A percentile compares a stretch with the other conserved stretches of the same genome.
Evolutionary conservation across 2,113 vertebrate genomes (phyloP).

Genomic region (Onychostruthus taczanowskii): DNA sequence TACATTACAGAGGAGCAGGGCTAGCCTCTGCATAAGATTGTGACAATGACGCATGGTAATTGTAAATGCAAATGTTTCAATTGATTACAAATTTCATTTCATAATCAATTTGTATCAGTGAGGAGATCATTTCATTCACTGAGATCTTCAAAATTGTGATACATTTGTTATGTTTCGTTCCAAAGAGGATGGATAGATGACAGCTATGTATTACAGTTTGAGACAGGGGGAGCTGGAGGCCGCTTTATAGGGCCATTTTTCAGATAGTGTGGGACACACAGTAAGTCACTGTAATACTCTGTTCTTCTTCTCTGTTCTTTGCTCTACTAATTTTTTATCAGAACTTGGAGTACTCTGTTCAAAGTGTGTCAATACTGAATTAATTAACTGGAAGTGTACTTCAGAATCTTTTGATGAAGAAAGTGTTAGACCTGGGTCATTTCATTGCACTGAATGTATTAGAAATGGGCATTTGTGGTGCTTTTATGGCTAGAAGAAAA

Average conservation of each 20-base stretch:
- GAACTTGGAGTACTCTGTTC: neutral
- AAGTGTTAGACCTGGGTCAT: neutral
- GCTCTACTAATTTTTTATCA: neutral
- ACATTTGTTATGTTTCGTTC: neutral
- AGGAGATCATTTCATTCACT: neutral
- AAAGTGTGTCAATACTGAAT: neutral
- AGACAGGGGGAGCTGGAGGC: neutral
- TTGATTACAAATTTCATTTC: neutral
- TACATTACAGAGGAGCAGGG: neutral
- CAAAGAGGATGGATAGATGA: neutral
- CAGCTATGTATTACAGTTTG: neutral
- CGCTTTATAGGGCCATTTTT: neutral
- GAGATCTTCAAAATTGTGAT: neutral
- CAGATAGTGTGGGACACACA: neutral
- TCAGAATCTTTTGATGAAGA: neutral
- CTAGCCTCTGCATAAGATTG: neutral
- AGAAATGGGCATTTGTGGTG: neutral
- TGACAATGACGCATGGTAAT: accelerated
- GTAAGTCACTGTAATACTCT: neutral
- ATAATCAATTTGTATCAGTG: neutral
- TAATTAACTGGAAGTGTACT: neutral
- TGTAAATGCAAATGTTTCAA: neutral
- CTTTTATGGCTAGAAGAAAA: neutral
- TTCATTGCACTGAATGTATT: neutral
- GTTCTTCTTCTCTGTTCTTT: neutral